These are phyloP conservation scores for Harmothoe impar DNA, from an alignment of 2,888 invertebrate genomes.

Conservation along the genomic window DNA sequence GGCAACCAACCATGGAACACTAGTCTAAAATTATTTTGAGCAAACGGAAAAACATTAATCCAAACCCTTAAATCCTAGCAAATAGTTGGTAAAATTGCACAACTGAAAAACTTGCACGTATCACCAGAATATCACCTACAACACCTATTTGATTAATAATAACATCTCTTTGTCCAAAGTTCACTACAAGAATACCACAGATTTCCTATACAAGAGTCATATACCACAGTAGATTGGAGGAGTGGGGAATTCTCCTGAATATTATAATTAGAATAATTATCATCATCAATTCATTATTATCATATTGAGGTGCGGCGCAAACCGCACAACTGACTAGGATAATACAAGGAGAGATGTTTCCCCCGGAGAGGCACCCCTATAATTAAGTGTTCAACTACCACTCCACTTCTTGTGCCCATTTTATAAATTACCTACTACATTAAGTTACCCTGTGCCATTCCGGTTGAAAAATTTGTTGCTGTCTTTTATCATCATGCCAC, in stretches of 20 bases:
- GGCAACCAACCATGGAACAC: slow-evolving; percentile 59
- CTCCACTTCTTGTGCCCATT: background rate
- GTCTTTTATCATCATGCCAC: background rate
- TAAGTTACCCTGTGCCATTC: slow-evolving; percentile 54
- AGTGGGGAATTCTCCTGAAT: slow-evolving; percentile 56
- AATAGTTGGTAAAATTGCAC: slow-evolving; percentile 53
- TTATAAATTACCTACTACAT: slow-evolving; percentile 28
- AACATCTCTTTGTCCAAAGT: slow-evolving; percentile 44
- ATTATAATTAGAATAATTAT: slow-evolving; percentile 51
- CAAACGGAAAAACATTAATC: slow-evolving; percentile 58
- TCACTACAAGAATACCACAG: slow-evolving; percentile 63
- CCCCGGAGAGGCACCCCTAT: slow-evolving; percentile 24
- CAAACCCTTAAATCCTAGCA: slow-evolving; percentile 60
- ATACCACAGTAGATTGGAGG: slow-evolving; percentile 62
- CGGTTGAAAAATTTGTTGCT: background rate
- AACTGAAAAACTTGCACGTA: slow-evolving; percentile 60
- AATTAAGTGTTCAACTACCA: slow-evolving; percentile 46
- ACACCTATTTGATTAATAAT: slow-evolving; percentile 59
- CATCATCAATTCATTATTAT: slow-evolving; percentile 24
- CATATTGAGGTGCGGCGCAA: background rate
- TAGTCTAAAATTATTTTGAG: slow-evolving; percentile 56
- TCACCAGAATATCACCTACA: slow-evolving; percentile 57
- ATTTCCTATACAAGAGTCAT: slow-evolving; percentile 61
- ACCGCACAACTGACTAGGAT: slow-evolving; percentile 41
- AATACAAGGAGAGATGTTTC: background rate